Conservation (phyloP, 2,888 invertebrate genomes). For the Campoplex nolae region DNA sequence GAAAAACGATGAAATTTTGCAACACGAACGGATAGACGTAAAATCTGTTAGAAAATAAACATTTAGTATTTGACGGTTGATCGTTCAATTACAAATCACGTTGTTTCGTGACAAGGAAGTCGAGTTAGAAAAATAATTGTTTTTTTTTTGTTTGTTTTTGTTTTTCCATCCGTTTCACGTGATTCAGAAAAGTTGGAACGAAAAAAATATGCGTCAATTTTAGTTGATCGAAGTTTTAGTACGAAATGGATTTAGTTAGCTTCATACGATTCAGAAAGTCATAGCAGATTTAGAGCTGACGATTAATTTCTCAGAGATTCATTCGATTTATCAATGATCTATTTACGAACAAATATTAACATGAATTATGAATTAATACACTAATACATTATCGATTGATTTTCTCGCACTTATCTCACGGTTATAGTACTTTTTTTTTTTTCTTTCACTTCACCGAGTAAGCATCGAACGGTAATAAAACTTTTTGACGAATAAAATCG, state of each 20-base stretch:
- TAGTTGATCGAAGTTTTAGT: not conserved
- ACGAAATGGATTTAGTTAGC: not conserved
- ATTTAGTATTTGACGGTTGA: slow-evolving; percentile 4
- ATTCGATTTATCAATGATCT: slow-evolving; percentile 52
- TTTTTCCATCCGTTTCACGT: slow-evolving; percentile 3
- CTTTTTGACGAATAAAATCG: not conserved
- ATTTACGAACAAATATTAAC: slow-evolving; percentile 62
- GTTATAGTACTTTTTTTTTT: slow-evolving; percentile 4
- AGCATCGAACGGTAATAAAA: not conserved
- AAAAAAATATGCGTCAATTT: not conserved
- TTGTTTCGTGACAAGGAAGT: slow-evolving; percentile 15
- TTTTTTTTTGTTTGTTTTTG: not conserved
- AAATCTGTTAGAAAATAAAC: slow-evolving; percentile 28
- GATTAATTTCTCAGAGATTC: slow-evolving; percentile 44
- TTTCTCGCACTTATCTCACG: slow-evolving; percentile 18
- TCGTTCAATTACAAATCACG: slow-evolving; percentile 20
- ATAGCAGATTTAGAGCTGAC: slow-evolving; percentile 24
- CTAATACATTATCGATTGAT: slow-evolving; percentile 48
- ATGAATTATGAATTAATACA: slow-evolving; percentile 55
- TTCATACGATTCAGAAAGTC: not conserved
- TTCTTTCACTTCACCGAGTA: not conserved
- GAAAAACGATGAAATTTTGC: slow-evolving; percentile 33
- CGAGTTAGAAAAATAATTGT: slow-evolving; percentile 35
- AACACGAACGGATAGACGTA: slow-evolving; percentile 19
- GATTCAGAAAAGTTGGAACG: not conserved